Percentiles rank a stretch among this genome's conserved stretches.
These are phyloP conservation scores for Hypolimnas misippus DNA, from an alignment of 2,888 invertebrate genomes.

Conservation along the genomic window DNA sequence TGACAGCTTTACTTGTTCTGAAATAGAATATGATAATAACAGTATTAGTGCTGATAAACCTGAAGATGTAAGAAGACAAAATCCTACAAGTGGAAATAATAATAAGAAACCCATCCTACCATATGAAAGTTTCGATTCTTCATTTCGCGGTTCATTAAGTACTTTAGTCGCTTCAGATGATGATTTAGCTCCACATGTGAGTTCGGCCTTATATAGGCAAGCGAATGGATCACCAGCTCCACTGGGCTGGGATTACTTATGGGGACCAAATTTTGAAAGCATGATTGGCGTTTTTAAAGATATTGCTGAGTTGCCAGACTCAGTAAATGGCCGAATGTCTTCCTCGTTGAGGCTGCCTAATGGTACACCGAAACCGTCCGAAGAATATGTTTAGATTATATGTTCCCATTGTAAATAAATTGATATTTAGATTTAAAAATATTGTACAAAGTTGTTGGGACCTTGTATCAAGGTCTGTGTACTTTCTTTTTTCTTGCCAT, in stretches of 20 bases:
- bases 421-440: conserved; percentile 47
- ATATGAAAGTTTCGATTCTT: conserved; percentile 96
- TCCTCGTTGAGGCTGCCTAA: conserved; percentile 89
- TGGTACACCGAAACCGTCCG: conserved; percentile 93
- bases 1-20: conserved; percentile 98
- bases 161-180: conserved; percentile 97
- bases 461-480: conserved; percentile 80
- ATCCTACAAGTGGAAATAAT: conserved; percentile 79
- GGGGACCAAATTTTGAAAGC: conserved; percentile 98
- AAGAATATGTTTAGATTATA: conserved; percentile 90
- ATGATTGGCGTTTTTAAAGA: conserved; percentile 98
- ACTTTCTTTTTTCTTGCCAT: conserved; percentile 77
- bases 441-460: conserved; percentile 71
- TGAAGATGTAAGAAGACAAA: conserved; percentile 85
- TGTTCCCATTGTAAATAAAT: conserved; percentile 46
- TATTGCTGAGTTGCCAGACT: conserved; percentile 96
- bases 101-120: conserved; percentile 88
- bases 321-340: conserved; percentile 88
- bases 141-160: conserved; percentile 96
- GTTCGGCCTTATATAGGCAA: conserved; percentile 90
- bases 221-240: conserved; percentile 91
- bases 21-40: conserved; percentile 98
- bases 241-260: conserved; percentile 96
- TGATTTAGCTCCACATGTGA: conserved; percentile 92
- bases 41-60: conserved; percentile 91